A percentile compares a stretch with the other conserved stretches of the same genome.
Conservation (phyloP, 2,113 vertebrate species). For the Lamprologus tigripictilis region DNA sequence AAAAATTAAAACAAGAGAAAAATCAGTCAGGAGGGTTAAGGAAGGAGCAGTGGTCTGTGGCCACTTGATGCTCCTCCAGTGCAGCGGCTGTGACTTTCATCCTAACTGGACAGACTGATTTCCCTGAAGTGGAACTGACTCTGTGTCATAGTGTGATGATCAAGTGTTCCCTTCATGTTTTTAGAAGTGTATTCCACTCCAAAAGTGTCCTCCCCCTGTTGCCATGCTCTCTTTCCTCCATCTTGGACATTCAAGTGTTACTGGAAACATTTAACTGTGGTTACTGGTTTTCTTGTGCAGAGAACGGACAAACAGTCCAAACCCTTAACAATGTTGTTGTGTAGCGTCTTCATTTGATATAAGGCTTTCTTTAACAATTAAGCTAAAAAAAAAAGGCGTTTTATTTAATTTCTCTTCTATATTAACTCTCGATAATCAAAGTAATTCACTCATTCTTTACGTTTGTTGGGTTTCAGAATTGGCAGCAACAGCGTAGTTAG, state of each 20-base stretch:
- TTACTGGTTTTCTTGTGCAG: background rate
- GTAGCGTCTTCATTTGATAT: background rate
- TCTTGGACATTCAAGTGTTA: background rate
- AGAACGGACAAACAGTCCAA: background rate
- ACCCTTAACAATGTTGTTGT: slow-evolving; percentile 15
- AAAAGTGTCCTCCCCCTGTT: background rate
- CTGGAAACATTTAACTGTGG: background rate
- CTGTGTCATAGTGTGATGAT: background rate
- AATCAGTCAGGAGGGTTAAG: background rate
- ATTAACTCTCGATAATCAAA: background rate
- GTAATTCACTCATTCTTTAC: background rate
- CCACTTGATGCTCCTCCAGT: background rate
- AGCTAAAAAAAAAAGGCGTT: rapidly evolving
- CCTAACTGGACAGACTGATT: background rate
- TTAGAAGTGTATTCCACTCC: background rate
- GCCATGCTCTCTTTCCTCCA: background rate
- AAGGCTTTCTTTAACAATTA: background rate
- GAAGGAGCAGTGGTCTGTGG: background rate
- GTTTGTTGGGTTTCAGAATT: background rate
- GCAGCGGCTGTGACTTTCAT: background rate
- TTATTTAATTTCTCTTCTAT: background rate
- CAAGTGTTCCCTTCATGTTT: background rate
- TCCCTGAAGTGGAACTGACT: background rate
- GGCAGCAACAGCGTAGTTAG: background rate
- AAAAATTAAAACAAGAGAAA: background rate